Base-by-base conservation (phyloP, 2,113 vertebrate genomes). In the Platichthys stellatus region DNA sequence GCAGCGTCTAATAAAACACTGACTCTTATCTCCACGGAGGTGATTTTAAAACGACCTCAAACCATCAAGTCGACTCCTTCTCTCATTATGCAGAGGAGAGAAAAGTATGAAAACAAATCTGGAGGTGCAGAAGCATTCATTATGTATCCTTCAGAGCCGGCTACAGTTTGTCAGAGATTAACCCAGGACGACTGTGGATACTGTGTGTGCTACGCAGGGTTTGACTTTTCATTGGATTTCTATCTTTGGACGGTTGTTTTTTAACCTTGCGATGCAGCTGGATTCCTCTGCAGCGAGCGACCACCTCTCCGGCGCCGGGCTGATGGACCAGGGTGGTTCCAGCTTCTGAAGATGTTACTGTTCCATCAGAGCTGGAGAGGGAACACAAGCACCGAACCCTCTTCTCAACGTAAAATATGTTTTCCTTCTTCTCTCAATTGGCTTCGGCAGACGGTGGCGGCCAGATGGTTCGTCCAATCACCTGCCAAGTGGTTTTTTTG, bases 31-130 rank as follows among this genome's bases (percentile, higher is more conserved):
- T 49, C 15, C 20, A 9, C 11, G 49, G 15, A 43, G 20, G 66
- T 5, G 62, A 63, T 53, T 74, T 45, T 61, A 65, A 67, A 65
- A 76, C 53, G 15, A 70, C 72, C 13, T 1, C 51, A 66, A 53
- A 74, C 64, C 1, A 74, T 68, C 53, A 61, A 13, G 40, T 3
- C 51, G 21, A 49, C 14, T n/a, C 24, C 3, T 5, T 61, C 61
- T 53, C 62, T 13, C 7, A 57, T 65, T 63, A 40, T 21, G 45
- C 38, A 56, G 20, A 63, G 15, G 45, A 63, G 15, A 75, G 38
- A 53, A 35, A 12, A 24, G 10, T 8, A 7, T 31, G 73, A 40
- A 69, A 69, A 69, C 13, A 1, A 58, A 61, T 69, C 28, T 26
- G 14, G 45, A 49, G 20, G 59, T 62, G 23, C 35, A 23, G 11